Percentiles rank a stretch among this genome's conserved stretches.
phyloP scores from a whole-genome alignment of 2,113 vertebrate species.

The Rhinoptilus africanus region DNA sequence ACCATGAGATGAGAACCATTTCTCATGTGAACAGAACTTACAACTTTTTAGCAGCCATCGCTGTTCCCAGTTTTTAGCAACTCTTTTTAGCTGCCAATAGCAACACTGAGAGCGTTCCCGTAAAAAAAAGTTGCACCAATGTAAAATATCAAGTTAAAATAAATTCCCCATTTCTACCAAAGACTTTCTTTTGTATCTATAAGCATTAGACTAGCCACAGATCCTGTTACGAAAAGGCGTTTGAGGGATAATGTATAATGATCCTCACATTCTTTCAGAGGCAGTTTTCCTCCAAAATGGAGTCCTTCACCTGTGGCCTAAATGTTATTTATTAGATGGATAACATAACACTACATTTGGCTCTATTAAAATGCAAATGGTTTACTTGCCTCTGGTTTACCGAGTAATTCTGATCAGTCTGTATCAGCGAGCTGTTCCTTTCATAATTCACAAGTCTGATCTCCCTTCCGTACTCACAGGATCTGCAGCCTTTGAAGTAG shows the following conservation, averaged over 20 bases:
- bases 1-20: background rate
- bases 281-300: background rate
- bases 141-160: background rate
- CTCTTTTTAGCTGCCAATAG: background rate
- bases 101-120: background rate
- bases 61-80: background rate
- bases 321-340: background rate
- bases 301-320: background rate
- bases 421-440: background rate
- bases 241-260: rapidly evolving
- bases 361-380: background rate
- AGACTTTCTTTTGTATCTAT: background rate
- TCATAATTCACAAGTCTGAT: background rate
- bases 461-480: background rate
- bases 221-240: background rate
- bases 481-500: background rate
- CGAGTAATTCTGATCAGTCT: background rate
- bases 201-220: background rate
- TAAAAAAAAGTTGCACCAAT: background rate
- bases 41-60: background rate
- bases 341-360: background rate
- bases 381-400: background rate
- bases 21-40: background rate
- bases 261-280: background rate
- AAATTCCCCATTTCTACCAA: background rate